Evolutionary conservation across 2,888 invertebrate genomes (phyloP).

Genomic region (Melanostoma scalare): DNA sequence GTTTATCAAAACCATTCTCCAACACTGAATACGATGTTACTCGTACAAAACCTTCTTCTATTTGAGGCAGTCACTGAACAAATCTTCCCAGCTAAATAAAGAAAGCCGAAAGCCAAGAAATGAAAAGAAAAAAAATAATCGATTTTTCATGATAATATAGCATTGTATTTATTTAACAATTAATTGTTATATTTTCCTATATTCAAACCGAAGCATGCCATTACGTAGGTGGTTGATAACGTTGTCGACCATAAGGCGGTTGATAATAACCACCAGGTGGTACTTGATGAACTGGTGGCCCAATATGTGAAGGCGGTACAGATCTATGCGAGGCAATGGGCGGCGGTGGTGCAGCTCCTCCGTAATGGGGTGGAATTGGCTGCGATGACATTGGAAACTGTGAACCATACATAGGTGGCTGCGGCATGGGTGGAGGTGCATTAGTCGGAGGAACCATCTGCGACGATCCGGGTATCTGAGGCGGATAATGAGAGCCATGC

Average conservation of each 20-base stretch:
- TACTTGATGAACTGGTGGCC: constrained; percentile 80
- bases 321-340: constrained; percentile 71
- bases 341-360: constrained; percentile 57
- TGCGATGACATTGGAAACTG: constrained; percentile 73
- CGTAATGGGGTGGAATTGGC: constrained; percentile 67
- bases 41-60: too few species aligned
- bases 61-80: too few species aligned
- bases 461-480: constrained; percentile 71
- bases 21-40: too few species aligned
- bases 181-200: constrained; percentile 57
- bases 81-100: too few species aligned
- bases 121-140: not conserved
- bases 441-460: constrained; percentile 76
- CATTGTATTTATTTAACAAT: constrained; percentile 49
- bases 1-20: too few species aligned
- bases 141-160: constrained; percentile 27
- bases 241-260: constrained; percentile 73
- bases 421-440: constrained; percentile 77
- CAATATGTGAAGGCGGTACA: constrained; percentile 79
- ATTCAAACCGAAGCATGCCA: constrained; percentile 6
- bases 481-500: constrained; percentile 76
- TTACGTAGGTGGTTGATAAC: constrained; percentile 71
- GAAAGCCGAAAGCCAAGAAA: too few species aligned
- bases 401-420: constrained; percentile 74
- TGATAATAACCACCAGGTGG: constrained; percentile 73